Evolutionary conservation across 2,888 invertebrate genomes (phyloP).

Genomic region (Hartigia nigra): DNA sequence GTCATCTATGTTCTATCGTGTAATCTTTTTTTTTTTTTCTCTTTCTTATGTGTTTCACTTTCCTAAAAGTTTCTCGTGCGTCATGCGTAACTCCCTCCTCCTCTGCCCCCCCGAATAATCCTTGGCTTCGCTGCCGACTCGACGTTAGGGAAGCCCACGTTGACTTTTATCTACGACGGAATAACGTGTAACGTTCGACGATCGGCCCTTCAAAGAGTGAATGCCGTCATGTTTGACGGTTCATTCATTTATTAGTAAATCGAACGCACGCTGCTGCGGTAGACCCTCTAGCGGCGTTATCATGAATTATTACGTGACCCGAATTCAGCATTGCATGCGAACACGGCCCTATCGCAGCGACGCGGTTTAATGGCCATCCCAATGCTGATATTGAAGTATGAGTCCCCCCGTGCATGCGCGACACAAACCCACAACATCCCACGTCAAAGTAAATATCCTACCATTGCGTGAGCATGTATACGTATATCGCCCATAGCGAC

Average conservation of each 20-base stretch:
- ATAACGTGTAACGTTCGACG: background rate
- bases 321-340: slow-evolving; percentile 48
- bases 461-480: background rate
- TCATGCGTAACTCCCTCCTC: too few relatives aligned
- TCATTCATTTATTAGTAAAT: slow-evolving; percentile 38
- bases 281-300: slow-evolving; percentile 42
- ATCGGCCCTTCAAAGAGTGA: background rate
- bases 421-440: background rate
- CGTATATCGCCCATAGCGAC: background rate
- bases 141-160: background rate
- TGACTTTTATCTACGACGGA: background rate
- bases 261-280: slow-evolving; percentile 16
- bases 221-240: background rate
- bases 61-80: background rate
- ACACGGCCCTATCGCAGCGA: slow-evolving; percentile 10
- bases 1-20: background rate
- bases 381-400: background rate
- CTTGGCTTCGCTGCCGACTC: background rate
- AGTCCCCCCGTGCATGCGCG: background rate
- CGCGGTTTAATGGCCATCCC: slow-evolving; percentile 36
- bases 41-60: background rate
- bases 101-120: too few relatives aligned
- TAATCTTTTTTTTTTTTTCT: background rate
- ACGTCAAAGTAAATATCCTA: background rate
- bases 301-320: slow-evolving; percentile 56